Conservation (phyloP, 2,888 invertebrate genomes). For the Trichopoda pennipes region DNA sequence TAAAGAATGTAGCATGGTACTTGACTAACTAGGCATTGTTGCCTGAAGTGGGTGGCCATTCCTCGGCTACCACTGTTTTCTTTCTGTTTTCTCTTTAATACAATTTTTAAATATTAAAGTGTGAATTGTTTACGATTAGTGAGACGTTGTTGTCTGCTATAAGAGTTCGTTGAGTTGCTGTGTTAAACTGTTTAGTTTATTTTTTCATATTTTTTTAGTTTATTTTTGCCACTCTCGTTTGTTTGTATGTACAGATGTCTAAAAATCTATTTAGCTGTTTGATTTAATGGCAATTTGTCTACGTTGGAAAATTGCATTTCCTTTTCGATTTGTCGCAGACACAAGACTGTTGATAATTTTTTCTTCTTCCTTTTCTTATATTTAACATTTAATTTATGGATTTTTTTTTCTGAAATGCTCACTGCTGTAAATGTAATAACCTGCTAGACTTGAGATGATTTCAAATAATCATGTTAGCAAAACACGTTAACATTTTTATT, state of each 20-base stretch:
- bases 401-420: constrained; percentile 39
- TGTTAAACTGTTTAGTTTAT: constrained; percentile 26
- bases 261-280: constrained; percentile 19
- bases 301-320: constrained; percentile 69
- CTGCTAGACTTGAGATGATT: constrained; percentile 33
- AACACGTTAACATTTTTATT: constrained; percentile 5
- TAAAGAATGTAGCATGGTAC: no score
- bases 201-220: constrained; percentile 3
- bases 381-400: constrained; percentile 46
- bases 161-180: background rate
- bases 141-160: constrained; percentile 12
- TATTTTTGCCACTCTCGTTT: background rate
- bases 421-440: constrained; percentile 33
- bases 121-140: constrained; percentile 8
- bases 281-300: constrained; percentile 68
- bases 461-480: constrained; percentile 27
- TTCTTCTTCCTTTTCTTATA: background rate
- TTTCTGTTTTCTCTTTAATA: background rate
- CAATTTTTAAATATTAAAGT: background rate
- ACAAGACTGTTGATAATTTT: constrained; percentile 17
- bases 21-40: no score
- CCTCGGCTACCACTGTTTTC: no score
- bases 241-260: background rate
- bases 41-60: no score
- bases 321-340: constrained; percentile 40